Percentiles rank a stretch among this genome's conserved stretches.
phyloP scores from a whole-genome alignment of 2,888 invertebrate species.

The Abrostola tripartita region DNA sequence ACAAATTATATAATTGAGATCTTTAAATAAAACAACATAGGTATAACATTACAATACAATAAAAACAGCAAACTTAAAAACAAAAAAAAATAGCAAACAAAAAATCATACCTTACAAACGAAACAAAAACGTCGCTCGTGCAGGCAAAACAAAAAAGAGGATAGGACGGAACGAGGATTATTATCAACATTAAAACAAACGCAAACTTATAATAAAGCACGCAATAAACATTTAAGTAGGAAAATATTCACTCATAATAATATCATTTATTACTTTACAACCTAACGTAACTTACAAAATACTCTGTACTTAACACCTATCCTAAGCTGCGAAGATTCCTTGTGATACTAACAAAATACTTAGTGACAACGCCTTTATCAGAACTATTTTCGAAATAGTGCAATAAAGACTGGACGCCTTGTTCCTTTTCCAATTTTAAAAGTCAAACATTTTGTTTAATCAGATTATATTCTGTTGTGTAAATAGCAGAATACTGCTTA shows the following conservation, averaged over 20 bases:
- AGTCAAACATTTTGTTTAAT: slow-evolving; percentile 19
- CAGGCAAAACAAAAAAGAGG: slow-evolving; percentile 68
- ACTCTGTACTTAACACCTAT: slow-evolving; percentile 80
- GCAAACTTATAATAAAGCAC: slow-evolving; percentile 67
- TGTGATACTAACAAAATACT: slow-evolving; percentile 61
- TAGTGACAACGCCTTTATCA: slow-evolving; percentile 73
- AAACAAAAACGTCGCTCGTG: slow-evolving; percentile 81
- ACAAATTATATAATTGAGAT: neutral
- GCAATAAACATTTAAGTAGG: slow-evolving; percentile 72
- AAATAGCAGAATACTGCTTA: slow-evolving; percentile 35
- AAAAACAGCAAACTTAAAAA: slow-evolving; percentile 31
- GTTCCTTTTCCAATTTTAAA: slow-evolving; percentile 29
- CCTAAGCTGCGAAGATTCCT: slow-evolving; percentile 69
- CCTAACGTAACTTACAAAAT: slow-evolving; percentile 71
- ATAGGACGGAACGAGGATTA: slow-evolving; percentile 77
- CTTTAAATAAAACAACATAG: slow-evolving; percentile 12
- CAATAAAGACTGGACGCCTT: slow-evolving; percentile 76
- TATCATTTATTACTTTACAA: slow-evolving; percentile 78
- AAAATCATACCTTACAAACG: slow-evolving; percentile 81
- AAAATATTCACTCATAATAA: slow-evolving; percentile 69
- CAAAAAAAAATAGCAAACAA: slow-evolving; percentile 61
- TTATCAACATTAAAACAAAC: slow-evolving; percentile 62
- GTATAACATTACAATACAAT: slow-evolving; percentile 9
- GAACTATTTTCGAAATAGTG: slow-evolving; percentile 85
- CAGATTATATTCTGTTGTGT: neutral